Conservation (phyloP, 2,797 vertebrate species). For the Sebastes melanostomus region DNA sequence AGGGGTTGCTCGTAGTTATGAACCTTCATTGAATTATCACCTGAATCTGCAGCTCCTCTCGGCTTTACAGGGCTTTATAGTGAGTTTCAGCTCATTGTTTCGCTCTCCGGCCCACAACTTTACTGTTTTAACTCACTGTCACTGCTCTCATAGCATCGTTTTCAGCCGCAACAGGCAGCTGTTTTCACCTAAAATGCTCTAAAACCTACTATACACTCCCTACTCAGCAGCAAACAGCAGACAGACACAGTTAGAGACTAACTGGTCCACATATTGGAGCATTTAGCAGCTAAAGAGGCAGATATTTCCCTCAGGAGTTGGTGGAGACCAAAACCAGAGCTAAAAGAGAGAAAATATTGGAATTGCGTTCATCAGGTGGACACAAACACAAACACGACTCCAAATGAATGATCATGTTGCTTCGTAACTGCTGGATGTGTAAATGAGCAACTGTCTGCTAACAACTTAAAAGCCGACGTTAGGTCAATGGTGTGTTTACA, state of each 20-base stretch:
- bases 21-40: too few relatives aligned
- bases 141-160: too few relatives aligned
- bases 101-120: background rate
- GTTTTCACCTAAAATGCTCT: too few relatives aligned
- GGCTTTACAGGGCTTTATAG: background rate
- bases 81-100: background rate
- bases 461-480: background rate
- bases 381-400: background rate
- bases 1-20: too few relatives aligned
- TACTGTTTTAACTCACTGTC: too few relatives aligned
- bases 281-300: background rate
- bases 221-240: background rate
- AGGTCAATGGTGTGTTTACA: background rate
- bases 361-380: background rate
- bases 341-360: background rate
- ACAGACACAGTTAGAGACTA: background rate
- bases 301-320: background rate
- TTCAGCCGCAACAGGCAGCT: too few relatives aligned
- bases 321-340: background rate
- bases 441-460: background rate
- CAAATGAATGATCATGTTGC: background rate
- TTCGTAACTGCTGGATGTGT: background rate
- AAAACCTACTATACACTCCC: too few relatives aligned
- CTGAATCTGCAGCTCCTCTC: background rate
- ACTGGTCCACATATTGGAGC: background rate